A percentile compares a stretch with the other conserved stretches of the same genome.
These are phyloP conservation scores for Quadroppia sp. DNA, from an alignment of 2,888 invertebrate genomes.

Conservation along the genomic window DNA sequence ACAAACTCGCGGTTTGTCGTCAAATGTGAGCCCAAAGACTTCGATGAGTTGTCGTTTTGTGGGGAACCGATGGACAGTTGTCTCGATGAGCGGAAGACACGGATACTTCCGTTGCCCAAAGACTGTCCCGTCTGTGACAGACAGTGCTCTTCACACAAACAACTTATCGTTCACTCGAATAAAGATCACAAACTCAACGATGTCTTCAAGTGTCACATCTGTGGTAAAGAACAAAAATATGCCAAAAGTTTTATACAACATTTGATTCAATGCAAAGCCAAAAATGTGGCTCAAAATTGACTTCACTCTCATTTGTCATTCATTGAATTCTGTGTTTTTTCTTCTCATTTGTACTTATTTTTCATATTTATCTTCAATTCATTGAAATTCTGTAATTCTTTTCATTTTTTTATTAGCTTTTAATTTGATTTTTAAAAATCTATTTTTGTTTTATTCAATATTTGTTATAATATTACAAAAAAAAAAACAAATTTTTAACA, in stretches of 20 bases:
- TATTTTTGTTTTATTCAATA: neutral
- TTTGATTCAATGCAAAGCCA: neutral
- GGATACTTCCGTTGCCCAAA: neutral
- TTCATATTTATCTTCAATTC: neutral
- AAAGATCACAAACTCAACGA: neutral
- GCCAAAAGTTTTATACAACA: neutral
- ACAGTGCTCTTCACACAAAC: neutral
- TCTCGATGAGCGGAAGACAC: too few species aligned
- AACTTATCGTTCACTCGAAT: neutral
- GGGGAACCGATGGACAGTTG: too few species aligned
- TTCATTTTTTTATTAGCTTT: neutral
- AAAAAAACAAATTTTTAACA: too few species aligned
- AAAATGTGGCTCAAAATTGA: neutral
- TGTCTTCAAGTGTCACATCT: neutral
- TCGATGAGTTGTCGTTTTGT: too few species aligned
- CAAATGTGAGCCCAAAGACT: too few species aligned
- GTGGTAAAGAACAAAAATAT: slow-evolving; percentile 10
- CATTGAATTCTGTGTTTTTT: neutral
- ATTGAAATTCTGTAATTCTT: neutral
- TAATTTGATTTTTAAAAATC: neutral
- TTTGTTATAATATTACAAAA: too few species aligned
- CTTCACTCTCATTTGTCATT: neutral
- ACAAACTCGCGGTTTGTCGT: too few species aligned
- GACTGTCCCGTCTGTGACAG: too few species aligned
- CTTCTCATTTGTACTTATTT: neutral